Evolutionary conservation across 2,888 invertebrate species (phyloP), one percentile per base, ranked within the genome.

Genomic region (Priocnemis perturbator): DNA sequence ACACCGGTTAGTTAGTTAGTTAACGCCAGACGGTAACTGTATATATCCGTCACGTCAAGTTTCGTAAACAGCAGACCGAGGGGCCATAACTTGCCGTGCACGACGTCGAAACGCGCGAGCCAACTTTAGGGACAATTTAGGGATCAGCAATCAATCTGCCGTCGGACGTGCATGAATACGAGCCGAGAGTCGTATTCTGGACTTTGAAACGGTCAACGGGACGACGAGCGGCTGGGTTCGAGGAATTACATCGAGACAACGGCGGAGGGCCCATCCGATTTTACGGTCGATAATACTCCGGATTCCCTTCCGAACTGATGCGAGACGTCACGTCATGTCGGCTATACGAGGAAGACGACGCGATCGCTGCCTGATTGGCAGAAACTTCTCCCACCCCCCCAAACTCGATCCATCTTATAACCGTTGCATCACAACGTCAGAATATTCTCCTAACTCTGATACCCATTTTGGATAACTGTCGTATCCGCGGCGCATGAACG

Each of bases 1-100:
- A 74, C 77, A 76, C 70, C 67, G 70, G 77, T 73, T 78, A 73
- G 76, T 78, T 73, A 73, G 76, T 70, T 79, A 79, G 80, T 79
- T 79, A 78, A 80, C 72, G 72, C 69, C 71, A 65, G 67, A 69
- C 73, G 48, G 64, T 47, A 58, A 11, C 30, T 65, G 65, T 77
- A 71, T 73, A 71, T 71, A 81, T 76, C 68, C 65, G 72, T 72
- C 77, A 70, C 72, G 72, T 77, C 71, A 72, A 74, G 69, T 73
- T 79, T 70, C 67, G 69, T 71, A 77, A 80, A 82, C 77, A 76
- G 69, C 50, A 50, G 67, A 64, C 58, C 67, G 61, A 30, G 74
- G 57, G 71, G 78, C 67, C 67, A 69, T 71, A 79, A 79, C 77
- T 74, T 77, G 70, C 63, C 71, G 26, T 37, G 66, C 62, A 61